These are phyloP conservation scores for Eulemur albifrons DNA, from an alignment of 2,797 vertebrate genomes.

Conservation along the genomic window DNA sequence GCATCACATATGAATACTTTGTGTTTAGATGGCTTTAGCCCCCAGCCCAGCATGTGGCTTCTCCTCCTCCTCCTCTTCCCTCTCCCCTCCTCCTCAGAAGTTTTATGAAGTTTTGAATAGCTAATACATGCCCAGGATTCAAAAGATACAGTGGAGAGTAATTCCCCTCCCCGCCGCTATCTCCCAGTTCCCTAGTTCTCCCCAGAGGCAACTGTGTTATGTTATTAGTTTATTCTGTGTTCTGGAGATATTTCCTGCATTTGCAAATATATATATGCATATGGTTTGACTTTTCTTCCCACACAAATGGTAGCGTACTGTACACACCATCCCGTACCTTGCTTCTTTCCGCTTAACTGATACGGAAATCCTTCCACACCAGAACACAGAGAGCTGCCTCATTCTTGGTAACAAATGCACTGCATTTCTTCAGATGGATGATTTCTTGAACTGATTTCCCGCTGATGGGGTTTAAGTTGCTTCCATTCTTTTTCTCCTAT, in stretches of 20 bases:
- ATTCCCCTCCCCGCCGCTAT: not conserved
- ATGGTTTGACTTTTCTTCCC: not conserved
- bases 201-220: not conserved
- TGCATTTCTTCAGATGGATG: not conserved
- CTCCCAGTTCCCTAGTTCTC: not conserved
- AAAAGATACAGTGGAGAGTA: not conserved
- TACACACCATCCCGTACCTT: not conserved
- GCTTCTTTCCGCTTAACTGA: not conserved
- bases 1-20: not conserved
- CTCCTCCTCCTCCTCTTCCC: not conserved
- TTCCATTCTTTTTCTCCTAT: not conserved
- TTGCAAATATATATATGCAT: not conserved
- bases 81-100: not conserved
- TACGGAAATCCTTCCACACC: not conserved
- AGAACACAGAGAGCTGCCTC: not conserved
- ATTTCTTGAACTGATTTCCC: not conserved
- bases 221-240: not conserved
- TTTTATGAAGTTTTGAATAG: not conserved
- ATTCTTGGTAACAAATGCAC: not conserved
- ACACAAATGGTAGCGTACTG: not conserved
- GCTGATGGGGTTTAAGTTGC: not conserved
- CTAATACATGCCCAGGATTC: not conserved
- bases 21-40: not conserved
- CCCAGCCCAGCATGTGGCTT: not conserved
- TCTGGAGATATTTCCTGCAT: not conserved